Evolutionary conservation across 2,888 invertebrate species (phyloP), one percentile per base, ranked within the genome.

Genomic region (Drosophila histrio): DNA sequence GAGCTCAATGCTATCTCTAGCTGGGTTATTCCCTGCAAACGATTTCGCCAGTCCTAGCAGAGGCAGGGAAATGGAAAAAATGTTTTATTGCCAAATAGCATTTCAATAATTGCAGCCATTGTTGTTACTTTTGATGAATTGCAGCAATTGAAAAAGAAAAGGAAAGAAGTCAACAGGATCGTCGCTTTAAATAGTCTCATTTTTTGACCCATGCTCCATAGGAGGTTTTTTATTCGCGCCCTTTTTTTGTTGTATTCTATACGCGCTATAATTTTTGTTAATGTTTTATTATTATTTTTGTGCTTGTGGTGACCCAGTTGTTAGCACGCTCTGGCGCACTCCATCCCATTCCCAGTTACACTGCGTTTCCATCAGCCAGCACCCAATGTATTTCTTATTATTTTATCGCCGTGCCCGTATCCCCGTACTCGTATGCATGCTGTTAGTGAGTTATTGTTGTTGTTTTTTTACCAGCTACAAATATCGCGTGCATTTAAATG

Each of bases 1-100:
- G 92, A 92, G 65, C 92, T 92, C 28, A 96, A 89, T 28, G 91
- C 90, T 15, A 89, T 79, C 58, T 91, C 91, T 21, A 92, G 84
- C 38, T 89, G 77, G 5, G 73, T 62, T 28, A 92, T 84, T 43
- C 91, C 92, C 56, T 90, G 88, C 17, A 91, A 79, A 22, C 92
- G 90, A 71, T 90, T 87, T 26, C 91, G 88, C 91, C 92, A 92
- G 65, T 92, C 91, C 92, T 92, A 67, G n/a, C n/a, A 0, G 11
- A 38, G 5, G 11, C 11, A 28, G 34, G 21, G 13, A 21, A 52
- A 26, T 3, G 30, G 36, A 32, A 59, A 34, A 57, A 62, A 49
- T 64, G 54, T 61, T 62, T 71, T 71, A 75, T 77, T 61, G 57
- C 17, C 47, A 13, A 52, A 36, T 57, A 59, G 28, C 47, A 73